Percentiles rank a stretch among this genome's conserved stretches.
Conservation (phyloP, 2,797 vertebrate genomes). For the Phaenicophaeus curvirostris region DNA sequence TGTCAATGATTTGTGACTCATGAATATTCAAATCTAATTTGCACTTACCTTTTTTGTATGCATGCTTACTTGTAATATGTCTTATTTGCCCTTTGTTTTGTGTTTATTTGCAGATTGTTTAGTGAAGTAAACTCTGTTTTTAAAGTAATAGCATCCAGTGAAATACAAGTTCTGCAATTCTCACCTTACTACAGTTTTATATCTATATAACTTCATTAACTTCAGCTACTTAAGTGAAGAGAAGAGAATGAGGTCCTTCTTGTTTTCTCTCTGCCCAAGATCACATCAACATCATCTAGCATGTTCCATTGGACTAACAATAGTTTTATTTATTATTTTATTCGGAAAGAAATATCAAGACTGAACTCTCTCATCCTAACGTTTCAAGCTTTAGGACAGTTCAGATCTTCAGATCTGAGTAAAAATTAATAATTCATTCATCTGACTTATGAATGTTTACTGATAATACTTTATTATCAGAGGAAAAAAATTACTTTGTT, state of each 20-base stretch:
- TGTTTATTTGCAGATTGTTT: slow-evolving; percentile 74
- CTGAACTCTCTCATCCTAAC: not conserved
- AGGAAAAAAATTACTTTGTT: not conserved
- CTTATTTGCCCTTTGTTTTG: slow-evolving; percentile 76
- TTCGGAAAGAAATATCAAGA: not conserved
- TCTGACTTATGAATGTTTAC: not conserved
- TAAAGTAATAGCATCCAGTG: slow-evolving; percentile 21
- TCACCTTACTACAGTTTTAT: not conserved
- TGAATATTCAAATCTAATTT: slow-evolving; percentile 84
- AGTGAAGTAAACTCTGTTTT: slow-evolving; percentile 53
- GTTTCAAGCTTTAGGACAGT: not conserved
- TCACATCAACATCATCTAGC: not conserved
- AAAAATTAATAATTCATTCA: not conserved
- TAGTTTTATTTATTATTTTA: not conserved
- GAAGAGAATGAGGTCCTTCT: not conserved
- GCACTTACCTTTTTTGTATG: slow-evolving; percentile 80
- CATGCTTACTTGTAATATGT: slow-evolving; percentile 74
- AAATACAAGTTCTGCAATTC: slow-evolving; percentile 8
- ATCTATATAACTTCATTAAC: not conserved
- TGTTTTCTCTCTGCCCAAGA: not conserved
- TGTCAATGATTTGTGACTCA: slow-evolving; percentile 81
- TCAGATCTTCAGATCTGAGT: not conserved
- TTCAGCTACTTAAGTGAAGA: not conserved
- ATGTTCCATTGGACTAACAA: not conserved
- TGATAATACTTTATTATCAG: not conserved